phyloP scores from a whole-genome alignment of 2,888 invertebrate genomes.

The Drosophila mercatorum region DNA sequence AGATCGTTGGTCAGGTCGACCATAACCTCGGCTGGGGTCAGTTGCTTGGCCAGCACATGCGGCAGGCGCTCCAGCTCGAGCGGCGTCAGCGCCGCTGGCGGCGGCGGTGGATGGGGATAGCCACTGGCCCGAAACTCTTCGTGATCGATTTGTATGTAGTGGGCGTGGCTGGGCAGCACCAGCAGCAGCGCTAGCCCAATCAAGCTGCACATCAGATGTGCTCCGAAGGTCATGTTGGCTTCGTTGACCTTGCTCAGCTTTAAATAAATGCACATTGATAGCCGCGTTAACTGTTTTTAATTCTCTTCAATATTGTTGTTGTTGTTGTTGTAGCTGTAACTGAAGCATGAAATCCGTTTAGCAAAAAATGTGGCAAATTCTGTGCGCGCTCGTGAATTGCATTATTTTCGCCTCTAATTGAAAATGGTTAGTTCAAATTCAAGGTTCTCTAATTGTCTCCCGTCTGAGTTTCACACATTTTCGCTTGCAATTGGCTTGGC shows the following conservation, averaged over 20 bases:
- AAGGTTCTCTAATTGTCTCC: constrained; percentile 61
- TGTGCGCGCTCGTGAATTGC: constrained; percentile 65
- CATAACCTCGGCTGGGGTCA: constrained; percentile 89
- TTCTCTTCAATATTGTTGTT: neutral
- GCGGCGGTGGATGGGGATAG: constrained; percentile 66
- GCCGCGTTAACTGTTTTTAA: constrained; percentile 40
- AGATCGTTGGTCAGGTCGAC: constrained; percentile 92
- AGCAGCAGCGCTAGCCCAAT: constrained; percentile 9
- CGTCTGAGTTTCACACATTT: constrained; percentile 46
- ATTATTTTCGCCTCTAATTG: constrained; percentile 51
- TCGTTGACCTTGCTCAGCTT: constrained; percentile 53
- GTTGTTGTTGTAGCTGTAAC: constrained; percentile 31
- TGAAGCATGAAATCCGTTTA: constrained; percentile 61
- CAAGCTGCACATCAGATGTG: constrained; percentile 10
- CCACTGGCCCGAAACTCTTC: constrained; percentile 75
- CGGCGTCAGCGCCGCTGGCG: constrained; percentile 57
- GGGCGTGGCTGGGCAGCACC: constrained; percentile 47
- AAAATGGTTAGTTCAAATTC: constrained; percentile 33
- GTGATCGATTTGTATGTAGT: constrained; percentile 80
- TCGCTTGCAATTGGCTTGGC: constrained; percentile 12
- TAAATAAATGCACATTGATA: constrained; percentile 71
- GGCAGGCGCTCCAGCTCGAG: constrained; percentile 54
- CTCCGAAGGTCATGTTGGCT: constrained; percentile 36
- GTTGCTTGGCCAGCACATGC: constrained; percentile 66
- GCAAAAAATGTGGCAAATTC: constrained; percentile 57